Base-by-base conservation (phyloP, 2,888 invertebrate species). In the Eubasilissa splendida region DNA sequence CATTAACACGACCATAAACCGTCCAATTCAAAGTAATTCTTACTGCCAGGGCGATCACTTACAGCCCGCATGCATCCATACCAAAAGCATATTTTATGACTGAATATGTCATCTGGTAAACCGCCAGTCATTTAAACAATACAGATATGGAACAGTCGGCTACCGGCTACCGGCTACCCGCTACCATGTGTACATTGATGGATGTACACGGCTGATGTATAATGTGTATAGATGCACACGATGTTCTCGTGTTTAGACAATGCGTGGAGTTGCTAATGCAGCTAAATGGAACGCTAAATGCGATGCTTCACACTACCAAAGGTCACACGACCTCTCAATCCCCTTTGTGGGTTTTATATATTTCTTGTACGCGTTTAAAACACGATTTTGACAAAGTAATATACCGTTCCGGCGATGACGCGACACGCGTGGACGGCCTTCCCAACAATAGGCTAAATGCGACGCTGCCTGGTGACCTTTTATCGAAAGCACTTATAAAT, bases 1-100 rank as follows among this genome's bases (percentile, higher is more conserved):
- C 68, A 68, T 68, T n/a, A 66, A 33, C 52, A 50, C 68, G 14
- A 52, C 33, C 68, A 68, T 68, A 68, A 68, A 68, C 42, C 68
- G 42, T 68, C 50, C 68, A 68, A 68, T 68, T 68, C 52, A 14
- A 50, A 14, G 33, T 50, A 68, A 68, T 68, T 68, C 68, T 68
- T 14, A 50, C 50, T 50, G 52, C 68, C 52, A 1, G 68, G 68
- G 52, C 52, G 68, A 68, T 52, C 52, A 14, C 7, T 68, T 68
- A 68, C 50, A 53, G 22, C 71, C 71, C 71, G 71, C 71, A 71
- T 71, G 31, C 54, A 54, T 50, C 54, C 71, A 71, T 14, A 71
- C 54, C 71, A 71, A 71, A 71, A 52, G 42, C 63, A 33, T 63
- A 42, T 33, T 63, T 63, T 63, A 63, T 33, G 63, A 31, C 63